phyloP scores from a whole-genome alignment of 1,140 invertebrate species.

The Himalopsyche phryganea region DNA sequence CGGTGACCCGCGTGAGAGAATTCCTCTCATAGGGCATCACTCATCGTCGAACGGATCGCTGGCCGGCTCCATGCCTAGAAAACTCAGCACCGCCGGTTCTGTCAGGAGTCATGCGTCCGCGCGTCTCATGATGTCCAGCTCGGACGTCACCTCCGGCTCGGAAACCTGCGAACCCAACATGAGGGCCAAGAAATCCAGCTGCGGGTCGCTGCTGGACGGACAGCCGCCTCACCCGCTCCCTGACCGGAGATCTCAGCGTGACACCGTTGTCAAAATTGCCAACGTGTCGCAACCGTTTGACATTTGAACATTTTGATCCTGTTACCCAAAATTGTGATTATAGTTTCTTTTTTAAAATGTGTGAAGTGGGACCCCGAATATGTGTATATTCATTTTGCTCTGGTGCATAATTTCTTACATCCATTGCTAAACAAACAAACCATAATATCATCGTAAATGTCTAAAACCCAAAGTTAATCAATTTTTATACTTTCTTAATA shows the following conservation, averaged over 20 bases:
- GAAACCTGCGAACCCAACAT: slow-evolving; percentile 27
- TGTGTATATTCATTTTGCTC: too few species aligned
- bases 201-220: slow-evolving; percentile 27
- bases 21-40: slow-evolving; percentile 29
- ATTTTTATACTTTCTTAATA: too few species aligned
- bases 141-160: slow-evolving; percentile 31
- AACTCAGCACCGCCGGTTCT: slow-evolving; percentile 29
- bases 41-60: slow-evolving; percentile 32
- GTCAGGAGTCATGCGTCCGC: slow-evolving; percentile 29
- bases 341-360: too few species aligned
- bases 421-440: too few species aligned
- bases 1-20: slow-evolving; percentile 27
- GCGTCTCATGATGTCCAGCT: slow-evolving; percentile 32
- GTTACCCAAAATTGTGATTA: too few species aligned
- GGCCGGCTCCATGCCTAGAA: slow-evolving; percentile 27
- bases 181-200: slow-evolving; percentile 28
- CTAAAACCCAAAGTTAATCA: too few species aligned
- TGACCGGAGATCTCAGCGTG: slow-evolving; percentile 11
- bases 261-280: slow-evolving; percentile 20
- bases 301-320: slow-evolving; percentile 11
- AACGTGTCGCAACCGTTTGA: slow-evolving; percentile 27
- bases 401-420: too few species aligned
- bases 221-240: slow-evolving; percentile 2
- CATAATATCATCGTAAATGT: too few species aligned
- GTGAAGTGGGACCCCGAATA: too few species aligned